phyloP scores from a whole-genome alignment of 1,140 invertebrate species.

The Drosophila bifasciata region DNA sequence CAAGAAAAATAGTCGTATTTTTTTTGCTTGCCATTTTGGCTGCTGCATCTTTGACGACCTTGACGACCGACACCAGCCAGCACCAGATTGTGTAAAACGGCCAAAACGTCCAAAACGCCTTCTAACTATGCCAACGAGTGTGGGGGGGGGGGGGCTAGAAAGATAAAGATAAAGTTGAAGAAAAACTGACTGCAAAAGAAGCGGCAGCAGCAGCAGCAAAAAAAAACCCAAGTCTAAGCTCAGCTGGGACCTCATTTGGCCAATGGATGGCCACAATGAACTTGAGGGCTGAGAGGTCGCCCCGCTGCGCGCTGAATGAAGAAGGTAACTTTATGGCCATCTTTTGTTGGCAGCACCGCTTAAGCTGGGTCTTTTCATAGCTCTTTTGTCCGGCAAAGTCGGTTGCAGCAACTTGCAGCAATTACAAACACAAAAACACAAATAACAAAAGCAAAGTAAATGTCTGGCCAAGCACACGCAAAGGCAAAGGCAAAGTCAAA shows the following conservation, averaged over 20 bases:
- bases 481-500: conserved; percentile 11
- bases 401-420: conserved; percentile 26
- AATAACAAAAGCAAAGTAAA: conserved; percentile 28
- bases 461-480: conserved; percentile 29
- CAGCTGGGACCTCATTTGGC: conserved; percentile 33
- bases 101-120: conserved; percentile 30
- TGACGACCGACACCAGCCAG: conserved; percentile 43
- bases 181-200: conserved; percentile 28
- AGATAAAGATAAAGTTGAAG: conserved; percentile 30
- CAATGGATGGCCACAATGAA: conserved; percentile 42
- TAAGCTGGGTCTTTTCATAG: conserved; percentile 23
- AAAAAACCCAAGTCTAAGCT: conserved; percentile 19
- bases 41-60: conserved; percentile 46
- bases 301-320: conserved; percentile 11
- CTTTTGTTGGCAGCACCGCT: conserved; percentile 29
- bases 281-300: conserved; percentile 44
- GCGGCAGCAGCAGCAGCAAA: conserved; percentile 10
- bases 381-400: conserved; percentile 41
- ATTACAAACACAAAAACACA: conserved; percentile 41
- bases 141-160: neutral
- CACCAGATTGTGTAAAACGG: conserved; percentile 38
- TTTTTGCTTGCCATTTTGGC: conserved; percentile 39
- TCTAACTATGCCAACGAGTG: conserved; percentile 33
- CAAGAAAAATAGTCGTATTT: conserved; percentile 17
- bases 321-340: conserved; percentile 30